A percentile compares a stretch with the other conserved stretches of the same genome.
Evolutionary conservation across 35 echinoderm and acorn worm genomes (phyloP).

Genomic region (Eucidaris tribuloides): DNA sequence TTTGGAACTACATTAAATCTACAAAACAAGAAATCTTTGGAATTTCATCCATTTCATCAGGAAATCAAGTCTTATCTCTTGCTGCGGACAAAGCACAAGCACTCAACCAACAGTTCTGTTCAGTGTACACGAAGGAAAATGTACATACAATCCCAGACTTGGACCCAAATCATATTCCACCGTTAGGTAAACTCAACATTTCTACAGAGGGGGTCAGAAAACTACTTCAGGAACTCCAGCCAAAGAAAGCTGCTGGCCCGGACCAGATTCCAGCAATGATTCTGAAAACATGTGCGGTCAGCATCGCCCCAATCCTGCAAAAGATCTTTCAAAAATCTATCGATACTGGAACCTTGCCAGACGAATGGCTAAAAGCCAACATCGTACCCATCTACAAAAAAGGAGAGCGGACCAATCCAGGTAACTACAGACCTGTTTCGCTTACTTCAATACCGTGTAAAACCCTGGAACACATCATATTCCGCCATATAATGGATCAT

Average conservation of each 20-base stretch:
- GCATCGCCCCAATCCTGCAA: slow-evolving; percentile 19
- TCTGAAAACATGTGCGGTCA: slow-evolving; percentile 28
- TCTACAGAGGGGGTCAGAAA: not conserved
- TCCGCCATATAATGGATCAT: slow-evolving; percentile 48
- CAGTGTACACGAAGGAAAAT: slow-evolving; percentile 29
- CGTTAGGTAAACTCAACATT: not conserved
- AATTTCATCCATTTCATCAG: not conserved
- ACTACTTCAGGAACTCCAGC: slow-evolving; percentile 35
- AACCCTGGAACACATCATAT: slow-evolving; percentile 50
- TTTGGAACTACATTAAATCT: slow-evolving; percentile 34
- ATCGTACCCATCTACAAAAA: slow-evolving; percentile 49
- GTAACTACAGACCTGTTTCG: slow-evolving; percentile 31
- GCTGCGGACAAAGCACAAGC: slow-evolving; percentile 23
- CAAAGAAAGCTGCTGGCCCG: slow-evolving; percentile 33
- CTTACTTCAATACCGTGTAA: slow-evolving; percentile 54
- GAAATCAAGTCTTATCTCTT: not conserved
- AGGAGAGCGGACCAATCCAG: slow-evolving; percentile 31
- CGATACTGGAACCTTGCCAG: slow-evolving; percentile 39
- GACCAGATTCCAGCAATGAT: slow-evolving; percentile 22
- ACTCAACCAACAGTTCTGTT: slow-evolving; percentile 30
- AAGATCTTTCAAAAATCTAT: slow-evolving; percentile 46
- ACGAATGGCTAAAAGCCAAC: slow-evolving; percentile 51
- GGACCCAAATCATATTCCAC: not conserved
- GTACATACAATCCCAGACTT: not conserved
- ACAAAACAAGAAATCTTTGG: slow-evolving; percentile 34